These are phyloP conservation scores for Chrysina gloriosa DNA, from an alignment of 2,888 invertebrate species.

Conservation along the genomic window DNA sequence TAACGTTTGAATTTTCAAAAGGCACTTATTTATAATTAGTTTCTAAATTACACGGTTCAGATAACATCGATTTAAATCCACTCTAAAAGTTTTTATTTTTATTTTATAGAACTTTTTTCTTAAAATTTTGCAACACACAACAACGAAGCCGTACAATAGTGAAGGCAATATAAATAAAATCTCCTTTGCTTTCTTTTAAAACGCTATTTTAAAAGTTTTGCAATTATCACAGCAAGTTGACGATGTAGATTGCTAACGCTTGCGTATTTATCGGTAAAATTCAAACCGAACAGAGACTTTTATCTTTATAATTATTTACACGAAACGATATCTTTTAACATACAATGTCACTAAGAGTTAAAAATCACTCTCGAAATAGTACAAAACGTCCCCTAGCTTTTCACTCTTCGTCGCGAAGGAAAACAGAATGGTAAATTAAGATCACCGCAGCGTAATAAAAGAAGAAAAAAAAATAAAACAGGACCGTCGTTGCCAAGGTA, in stretches of 20 bases:
- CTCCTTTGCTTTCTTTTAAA: not conserved
- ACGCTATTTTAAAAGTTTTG: slow-evolving; percentile 55
- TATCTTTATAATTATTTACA: not conserved
- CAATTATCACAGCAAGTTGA: slow-evolving; percentile 63
- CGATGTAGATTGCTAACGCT: slow-evolving; percentile 52
- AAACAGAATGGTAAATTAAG: too few species aligned
- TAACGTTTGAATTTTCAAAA: slow-evolving; percentile 45
- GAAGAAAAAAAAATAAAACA: too few species aligned
- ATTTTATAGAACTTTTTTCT: slow-evolving; percentile 37
- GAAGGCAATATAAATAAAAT: slow-evolving; percentile 57
- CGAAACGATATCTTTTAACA: too few species aligned
- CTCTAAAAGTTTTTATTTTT: not conserved
- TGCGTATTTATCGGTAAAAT: not conserved
- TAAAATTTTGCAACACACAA: slow-evolving; percentile 50
- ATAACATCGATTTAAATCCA: not conserved
- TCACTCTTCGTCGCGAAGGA: too few species aligned
- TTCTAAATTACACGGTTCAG: not conserved
- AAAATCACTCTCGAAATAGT: too few species aligned
- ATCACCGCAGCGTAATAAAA: too few species aligned
- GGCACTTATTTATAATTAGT: slow-evolving; percentile 55
- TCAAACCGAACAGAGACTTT: not conserved
- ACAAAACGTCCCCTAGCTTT: too few species aligned
- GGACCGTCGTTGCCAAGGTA: not conserved
- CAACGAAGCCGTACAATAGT: slow-evolving; percentile 54
- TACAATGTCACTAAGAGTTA: too few species aligned